These are phyloP conservation scores for Allobates femoralis DNA, from an alignment of 2,797 vertebrate species.

Conservation along the genomic window DNA sequence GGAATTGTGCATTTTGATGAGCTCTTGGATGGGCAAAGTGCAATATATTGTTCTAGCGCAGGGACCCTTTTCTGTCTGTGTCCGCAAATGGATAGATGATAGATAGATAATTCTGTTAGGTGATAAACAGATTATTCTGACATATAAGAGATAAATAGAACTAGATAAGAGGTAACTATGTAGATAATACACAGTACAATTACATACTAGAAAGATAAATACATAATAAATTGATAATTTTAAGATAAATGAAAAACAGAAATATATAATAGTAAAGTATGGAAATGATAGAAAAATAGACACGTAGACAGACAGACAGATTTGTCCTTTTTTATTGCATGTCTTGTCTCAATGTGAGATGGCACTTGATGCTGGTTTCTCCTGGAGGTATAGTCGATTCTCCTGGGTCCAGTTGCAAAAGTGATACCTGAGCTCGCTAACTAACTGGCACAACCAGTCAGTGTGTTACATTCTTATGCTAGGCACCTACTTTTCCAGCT, in stretches of 20 bases:
- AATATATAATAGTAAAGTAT: not conserved
- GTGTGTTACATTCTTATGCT: conserved; percentile 9
- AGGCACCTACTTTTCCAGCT: not conserved
- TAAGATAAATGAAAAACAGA: not conserved
- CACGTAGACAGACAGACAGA: not conserved
- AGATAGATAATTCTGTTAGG: too few relatives aligned
- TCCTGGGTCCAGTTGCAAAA: not conserved
- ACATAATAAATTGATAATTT: not conserved
- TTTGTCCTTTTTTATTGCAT: not conserved
- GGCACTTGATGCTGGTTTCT: not conserved
- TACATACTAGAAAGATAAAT: not conserved
- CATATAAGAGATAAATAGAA: too few relatives aligned
- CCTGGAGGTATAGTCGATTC: not conserved
- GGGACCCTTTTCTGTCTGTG: too few relatives aligned
- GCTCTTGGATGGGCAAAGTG: too few relatives aligned
- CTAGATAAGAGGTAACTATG: not conserved
- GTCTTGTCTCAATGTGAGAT: not conserved
- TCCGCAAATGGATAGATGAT: too few relatives aligned
- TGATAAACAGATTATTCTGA: too few relatives aligned
- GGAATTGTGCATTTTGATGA: too few relatives aligned
- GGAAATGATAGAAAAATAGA: not conserved
- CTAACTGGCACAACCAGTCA: conserved; percentile 1
- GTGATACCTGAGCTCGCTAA: not conserved
- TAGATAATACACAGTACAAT: not conserved
- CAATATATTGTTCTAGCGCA: too few relatives aligned